Evolutionary conservation across 2,888 invertebrate species (phyloP).

Genomic region (Serrognathus titanus): DNA sequence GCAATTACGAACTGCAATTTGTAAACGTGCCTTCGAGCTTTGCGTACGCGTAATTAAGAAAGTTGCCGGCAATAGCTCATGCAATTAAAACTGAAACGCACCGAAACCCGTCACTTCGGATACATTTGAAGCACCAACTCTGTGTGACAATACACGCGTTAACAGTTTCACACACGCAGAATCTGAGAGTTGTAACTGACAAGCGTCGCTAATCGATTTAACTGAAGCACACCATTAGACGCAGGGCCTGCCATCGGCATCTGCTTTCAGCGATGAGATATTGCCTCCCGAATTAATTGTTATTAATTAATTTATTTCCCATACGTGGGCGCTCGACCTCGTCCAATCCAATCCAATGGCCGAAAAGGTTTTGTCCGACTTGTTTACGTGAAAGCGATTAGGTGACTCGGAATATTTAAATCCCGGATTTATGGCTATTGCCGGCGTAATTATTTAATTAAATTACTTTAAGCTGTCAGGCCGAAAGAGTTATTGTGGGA

Average conservation of each 20-base stretch:
- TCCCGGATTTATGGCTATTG: slow-evolving; percentile 1
- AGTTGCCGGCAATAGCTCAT: too few species aligned
- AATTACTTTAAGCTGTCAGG: neutral
- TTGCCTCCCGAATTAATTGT: slow-evolving; percentile 37
- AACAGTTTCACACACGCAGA: slow-evolving; percentile 25
- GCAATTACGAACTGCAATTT: too few species aligned
- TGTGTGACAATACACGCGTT: slow-evolving; percentile 22
- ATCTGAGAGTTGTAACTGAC: slow-evolving; percentile 35
- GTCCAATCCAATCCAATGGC: neutral
- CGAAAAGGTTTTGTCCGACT: too few species aligned
- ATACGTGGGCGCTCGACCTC: slow-evolving; percentile 6
- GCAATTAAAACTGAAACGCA: too few species aligned
- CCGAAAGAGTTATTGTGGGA: too few species aligned
- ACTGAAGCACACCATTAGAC: slow-evolving; percentile 39
- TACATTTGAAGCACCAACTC: slow-evolving; percentile 8
- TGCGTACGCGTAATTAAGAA: too few species aligned
- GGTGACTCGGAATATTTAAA: neutral
- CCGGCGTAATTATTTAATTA: neutral
- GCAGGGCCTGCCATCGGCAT: slow-evolving; percentile 39
- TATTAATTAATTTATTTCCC: slow-evolving; percentile 37
- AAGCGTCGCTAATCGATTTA: slow-evolving; percentile 40
- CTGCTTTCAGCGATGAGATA: slow-evolving; percentile 36
- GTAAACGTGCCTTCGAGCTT: too few species aligned
- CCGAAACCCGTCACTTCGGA: too few species aligned
- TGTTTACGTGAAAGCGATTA: neutral